Evolutionary conservation across 2,888 invertebrate species (phyloP), one percentile per base, ranked within the genome.

Genomic region (Mycalesis mineus): DNA sequence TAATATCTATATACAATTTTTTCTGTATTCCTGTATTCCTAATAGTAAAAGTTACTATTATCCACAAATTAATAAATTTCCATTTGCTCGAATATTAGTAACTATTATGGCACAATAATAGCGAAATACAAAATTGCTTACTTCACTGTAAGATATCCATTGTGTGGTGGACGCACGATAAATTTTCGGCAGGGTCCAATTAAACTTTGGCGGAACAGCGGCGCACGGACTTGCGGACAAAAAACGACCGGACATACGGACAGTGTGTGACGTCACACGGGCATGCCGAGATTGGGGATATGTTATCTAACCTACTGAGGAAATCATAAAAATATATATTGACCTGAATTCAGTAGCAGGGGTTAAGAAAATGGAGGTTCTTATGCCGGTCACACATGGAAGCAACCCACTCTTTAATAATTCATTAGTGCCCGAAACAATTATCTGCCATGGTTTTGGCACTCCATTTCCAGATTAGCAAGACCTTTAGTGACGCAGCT

Each of bases 151-250:
- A 7, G 14, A 14, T 39, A 39, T 1, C 14, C 5, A 39, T 7
- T 6, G 14, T 5, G 39, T 39, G 39, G 4, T 14, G 1, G 13
- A 3, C 14, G 33, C 48, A 17, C 36, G 48, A 53, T 57, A 47
- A 41, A 53, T 57, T 49, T 48, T 53, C 53, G 47, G 47, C 41
- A 33, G 47, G 39, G 22, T 41, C 52, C 57, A 57, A 57, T 57
- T 57, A 41, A 57, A 53, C 48, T 57, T 57, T 37, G 48, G 9
- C 36, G 41, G 39, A 47, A 55, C 37, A 8, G 52, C 42, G 37
- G 22, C 14, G 28, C 53, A 36, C 41, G 37, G 31, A 44, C 36
- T 22, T n/a, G 22, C 14, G 29, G 22, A 39, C 22, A 37, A 40
- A 51, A 55, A 51, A 33, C 54, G 39, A 7, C 17, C 40, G 13